Evolutionary conservation across 2,888 invertebrate species (phyloP).

Genomic region (Athalia rosae): DNA sequence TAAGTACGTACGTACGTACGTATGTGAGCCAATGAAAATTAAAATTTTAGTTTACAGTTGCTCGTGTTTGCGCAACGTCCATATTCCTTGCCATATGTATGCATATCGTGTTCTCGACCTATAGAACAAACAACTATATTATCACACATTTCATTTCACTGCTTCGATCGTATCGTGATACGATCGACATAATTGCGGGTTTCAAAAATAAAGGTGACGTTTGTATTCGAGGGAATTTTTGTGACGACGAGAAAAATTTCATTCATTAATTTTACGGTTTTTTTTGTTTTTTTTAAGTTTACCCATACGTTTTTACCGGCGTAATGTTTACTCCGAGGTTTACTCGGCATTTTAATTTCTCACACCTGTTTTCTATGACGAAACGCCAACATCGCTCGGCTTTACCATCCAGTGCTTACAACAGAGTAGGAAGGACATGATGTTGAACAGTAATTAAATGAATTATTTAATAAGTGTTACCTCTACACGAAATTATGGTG

Average conservation of each 20-base stretch:
- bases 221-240: background rate
- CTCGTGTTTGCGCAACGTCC: slow-evolving; percentile 37
- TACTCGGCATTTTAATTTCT: too few species aligned
- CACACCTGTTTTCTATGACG: too few species aligned
- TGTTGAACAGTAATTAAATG: background rate
- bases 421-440: background rate
- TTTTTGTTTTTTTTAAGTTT: too few species aligned
- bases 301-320: too few species aligned
- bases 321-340: too few species aligned
- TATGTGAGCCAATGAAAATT: slow-evolving; percentile 30
- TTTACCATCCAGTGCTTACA: background rate
- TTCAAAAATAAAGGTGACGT: background rate
- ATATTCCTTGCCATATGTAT: slow-evolving; percentile 44
- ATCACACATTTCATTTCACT: slow-evolving; percentile 28
- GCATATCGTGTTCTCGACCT: slow-evolving; percentile 59
- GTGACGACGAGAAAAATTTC: too few species aligned
- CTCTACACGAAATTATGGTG: background rate
- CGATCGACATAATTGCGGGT: slow-evolving; percentile 16
- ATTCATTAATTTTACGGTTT: too few species aligned
- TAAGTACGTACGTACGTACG: too few species aligned
- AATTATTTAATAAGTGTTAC: slow-evolving; percentile 9
- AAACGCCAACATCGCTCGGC: background rate
- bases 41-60: slow-evolving; percentile 39
- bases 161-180: slow-evolving; percentile 1
- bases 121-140: slow-evolving; percentile 52